Percentiles rank a stretch among this genome's conserved stretches.
Conservation (phyloP, 2,113 vertebrate species). For the Condylura cristata region DNA sequence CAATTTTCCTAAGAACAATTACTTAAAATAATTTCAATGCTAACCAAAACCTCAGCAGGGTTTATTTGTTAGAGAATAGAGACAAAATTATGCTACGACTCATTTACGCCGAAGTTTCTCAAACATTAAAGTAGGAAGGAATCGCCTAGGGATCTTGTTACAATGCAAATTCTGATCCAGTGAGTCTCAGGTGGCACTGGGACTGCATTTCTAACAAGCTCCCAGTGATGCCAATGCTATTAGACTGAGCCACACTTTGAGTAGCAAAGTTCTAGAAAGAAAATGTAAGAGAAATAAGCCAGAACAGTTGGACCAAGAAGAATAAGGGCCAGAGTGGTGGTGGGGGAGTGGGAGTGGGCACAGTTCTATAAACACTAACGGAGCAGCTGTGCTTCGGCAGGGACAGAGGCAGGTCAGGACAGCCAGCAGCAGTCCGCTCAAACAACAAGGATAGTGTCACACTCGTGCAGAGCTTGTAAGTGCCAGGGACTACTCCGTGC, state of each 20-base stretch:
- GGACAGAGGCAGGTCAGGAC: background rate
- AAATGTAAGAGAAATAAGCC: constrained; percentile 9
- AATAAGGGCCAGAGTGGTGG: background rate
- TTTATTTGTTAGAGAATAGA: background rate
- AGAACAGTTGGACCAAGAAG: background rate
- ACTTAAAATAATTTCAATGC: constrained; percentile 10
- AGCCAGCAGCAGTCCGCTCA: background rate
- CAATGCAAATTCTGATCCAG: background rate
- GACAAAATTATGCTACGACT: background rate
- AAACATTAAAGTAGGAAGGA: background rate
- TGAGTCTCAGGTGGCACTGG: background rate
- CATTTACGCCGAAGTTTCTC: background rate
- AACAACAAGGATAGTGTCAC: background rate
- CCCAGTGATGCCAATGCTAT: background rate
- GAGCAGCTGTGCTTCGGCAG: background rate
- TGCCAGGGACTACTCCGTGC: background rate
- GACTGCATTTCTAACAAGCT: background rate
- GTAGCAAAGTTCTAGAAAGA: background rate
- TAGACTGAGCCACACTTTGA: background rate
- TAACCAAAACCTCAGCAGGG: background rate
- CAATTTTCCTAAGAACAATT: background rate
- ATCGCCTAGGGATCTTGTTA: background rate
- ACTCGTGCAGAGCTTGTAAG: background rate
- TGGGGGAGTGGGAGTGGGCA: too few species aligned
- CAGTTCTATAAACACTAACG: background rate